phyloP scores from a whole-genome alignment of 2,888 invertebrate species.

The Drosophila pegasa region DNA sequence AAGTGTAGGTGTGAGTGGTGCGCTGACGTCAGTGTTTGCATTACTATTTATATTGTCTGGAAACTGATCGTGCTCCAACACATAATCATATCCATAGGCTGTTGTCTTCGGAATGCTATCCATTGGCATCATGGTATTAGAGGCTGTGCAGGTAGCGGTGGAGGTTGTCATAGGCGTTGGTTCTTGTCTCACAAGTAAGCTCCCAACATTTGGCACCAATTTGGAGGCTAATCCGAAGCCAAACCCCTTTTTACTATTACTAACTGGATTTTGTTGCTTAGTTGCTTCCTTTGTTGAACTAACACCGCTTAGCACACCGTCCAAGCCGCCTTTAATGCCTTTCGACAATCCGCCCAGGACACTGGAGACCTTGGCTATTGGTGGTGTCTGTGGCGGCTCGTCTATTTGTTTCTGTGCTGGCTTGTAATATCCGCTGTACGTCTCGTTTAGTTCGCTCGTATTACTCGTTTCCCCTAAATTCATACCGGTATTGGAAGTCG shows the following conservation, averaged over 20 bases:
- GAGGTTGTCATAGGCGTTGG: not conserved
- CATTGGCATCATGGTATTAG: constrained; percentile 6
- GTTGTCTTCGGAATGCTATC: constrained; percentile 7
- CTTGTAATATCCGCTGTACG: constrained; percentile 57
- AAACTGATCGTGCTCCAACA: not conserved
- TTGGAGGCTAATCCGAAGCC: constrained; percentile 81
- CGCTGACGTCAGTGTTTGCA: constrained; percentile 13
- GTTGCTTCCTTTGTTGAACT: constrained; percentile 52
- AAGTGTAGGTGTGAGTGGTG: constrained; percentile 23
- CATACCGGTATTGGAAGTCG: not conserved
- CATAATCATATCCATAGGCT: constrained; percentile 13
- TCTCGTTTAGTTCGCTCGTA: constrained; percentile 29
- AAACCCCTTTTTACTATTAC: constrained; percentile 65
- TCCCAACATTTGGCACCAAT: constrained; percentile 80
- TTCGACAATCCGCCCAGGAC: constrained; percentile 81
- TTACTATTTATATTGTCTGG: constrained; percentile 14
- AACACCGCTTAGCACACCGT: constrained; percentile 78
- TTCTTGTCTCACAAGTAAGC: constrained; percentile 49
- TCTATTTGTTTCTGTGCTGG: constrained; percentile 41
- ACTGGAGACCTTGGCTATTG: constrained; percentile 75
- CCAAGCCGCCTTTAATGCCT: constrained; percentile 81
- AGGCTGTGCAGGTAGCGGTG: not conserved
- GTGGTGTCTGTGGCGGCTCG: constrained; percentile 30
- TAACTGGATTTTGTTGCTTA: constrained; percentile 16
- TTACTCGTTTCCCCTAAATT: not conserved